Evolutionary conservation across 30 jellyfish, hydroid and myxozoan genomes (phyloP), one percentile per base, ranked within the genome.

Genomic region (Aurelia coerulea): DNA sequence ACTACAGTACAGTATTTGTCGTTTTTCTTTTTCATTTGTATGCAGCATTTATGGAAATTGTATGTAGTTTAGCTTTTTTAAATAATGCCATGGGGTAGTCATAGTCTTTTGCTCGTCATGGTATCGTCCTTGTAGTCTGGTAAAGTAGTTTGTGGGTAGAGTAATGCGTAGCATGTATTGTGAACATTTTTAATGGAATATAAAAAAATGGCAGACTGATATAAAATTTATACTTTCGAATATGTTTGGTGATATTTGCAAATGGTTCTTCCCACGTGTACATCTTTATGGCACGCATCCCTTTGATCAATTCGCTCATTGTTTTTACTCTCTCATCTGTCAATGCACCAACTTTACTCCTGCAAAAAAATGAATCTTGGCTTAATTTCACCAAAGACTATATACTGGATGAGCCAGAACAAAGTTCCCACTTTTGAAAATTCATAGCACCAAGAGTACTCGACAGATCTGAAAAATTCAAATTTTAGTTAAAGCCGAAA

Each of bases 191-290:
- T 12, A 68, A 29, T 3, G 29, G 4, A 68, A 5, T 19, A 0
- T n/a, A 62, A 68, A 17, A 68, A 29, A 9, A 37, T 18, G n/a
- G 6, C 60, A 74, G 42, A 37, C 0, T 37, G 49, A 37, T 37
- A 46, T 46, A 1, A 46, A 46, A 46, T 6, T 14, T 78, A 52
- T 35, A 88, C 96, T 85, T 80, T 63, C 96, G 73, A 18, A 83
- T 31, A 0, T 62, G 39, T n/a, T 73, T 62, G 68, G 80, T 72
- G 78, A 74, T 60, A 13, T 63, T 49, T 6, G 83, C 41, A 42
- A 88, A 88, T 3, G 96, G 86, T 72, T 74, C 74, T 69, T 88
- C 96, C 96, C 96, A 88, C 3, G 92, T 60, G 85, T 88, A 80
- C 91, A 79, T 79, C 58, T 88, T 88, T 76, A 88, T 74, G 52